Base-by-base conservation (phyloP, 1,140 invertebrate genomes). In the Calephelis virginiensis region DNA sequence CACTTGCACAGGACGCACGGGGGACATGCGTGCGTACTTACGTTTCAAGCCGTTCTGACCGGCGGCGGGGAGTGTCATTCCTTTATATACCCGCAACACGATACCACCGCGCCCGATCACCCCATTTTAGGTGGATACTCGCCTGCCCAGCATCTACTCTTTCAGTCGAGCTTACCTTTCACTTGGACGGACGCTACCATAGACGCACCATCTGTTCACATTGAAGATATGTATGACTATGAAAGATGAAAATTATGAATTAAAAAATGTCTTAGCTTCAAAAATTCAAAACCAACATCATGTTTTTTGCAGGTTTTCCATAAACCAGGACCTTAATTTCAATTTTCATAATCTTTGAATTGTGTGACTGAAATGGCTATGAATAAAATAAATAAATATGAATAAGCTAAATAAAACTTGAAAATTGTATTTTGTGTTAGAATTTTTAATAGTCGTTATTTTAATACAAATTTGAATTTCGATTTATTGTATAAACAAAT, bases 21-120 rank as follows among this genome's bases (percentile, higher is more conserved):
- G 68, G 74, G 72, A 78, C 80, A 81, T 83, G 81, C 85, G 81
- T 78, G 77, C 75, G 74, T 85, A 92, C 91, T 92, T 86, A 92
- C 93, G 95, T 96, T 96, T 95, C 95, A 96, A 97, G 96, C 95
- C 96, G 95, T 96, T 97, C 96, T 97, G 96, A 95, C 94, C 94
- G 93, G 93, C 92, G 92, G 92, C 92, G 92, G 92, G 92, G 92
- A 85, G 91, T 85, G 90, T 83, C 91, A 92, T 93, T 93, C 92
- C 93, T 95, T 96, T 96, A 96, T 96, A 96, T 96, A 95, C 94
- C 90, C 93, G 95, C 95, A 96, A 96, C 93, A 95, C 95, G 95
- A 96, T 95, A 94, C 94, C 92, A 91, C 83, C 81, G 85, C 76
- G 76, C 88, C 86, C 81, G 85, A 90, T 83, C 92, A 92, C 93